A percentile compares a stretch with the other conserved stretches of the same genome.
Evolutionary conservation across 2,113 vertebrate genomes (phyloP).

Genomic region (Mus spicilegus): DNA sequence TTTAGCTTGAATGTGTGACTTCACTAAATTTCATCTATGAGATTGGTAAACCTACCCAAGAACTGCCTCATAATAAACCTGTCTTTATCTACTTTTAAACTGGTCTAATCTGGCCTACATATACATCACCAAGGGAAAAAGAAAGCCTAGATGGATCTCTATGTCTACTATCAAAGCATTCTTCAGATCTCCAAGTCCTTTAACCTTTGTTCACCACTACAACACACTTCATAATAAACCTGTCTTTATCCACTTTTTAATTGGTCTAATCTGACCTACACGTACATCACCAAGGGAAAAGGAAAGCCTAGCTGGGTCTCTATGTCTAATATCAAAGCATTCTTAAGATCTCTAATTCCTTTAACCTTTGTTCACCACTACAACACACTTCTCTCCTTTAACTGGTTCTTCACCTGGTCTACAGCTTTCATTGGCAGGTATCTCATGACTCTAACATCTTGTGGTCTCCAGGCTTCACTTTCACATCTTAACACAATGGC

Average conservation of each 20-base stretch:
- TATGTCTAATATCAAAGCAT: background rate
- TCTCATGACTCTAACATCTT: background rate
- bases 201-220: background rate
- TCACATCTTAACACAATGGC: background rate
- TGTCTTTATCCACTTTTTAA: too few species aligned
- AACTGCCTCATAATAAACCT: too few species aligned
- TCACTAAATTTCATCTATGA: too few species aligned
- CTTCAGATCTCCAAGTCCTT: background rate
- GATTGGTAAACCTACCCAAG: too few species aligned
- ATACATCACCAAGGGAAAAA: too few species aligned
- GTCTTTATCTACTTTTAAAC: too few species aligned
- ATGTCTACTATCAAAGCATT: background rate
- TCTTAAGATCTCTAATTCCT: background rate
- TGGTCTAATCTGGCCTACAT: too few species aligned
- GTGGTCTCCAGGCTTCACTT: background rate
- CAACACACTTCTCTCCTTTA: background rate
- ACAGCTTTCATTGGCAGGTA: background rate
- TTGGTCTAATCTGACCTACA: too few species aligned
- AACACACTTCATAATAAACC: background rate
- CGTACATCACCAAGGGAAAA: too few species aligned
- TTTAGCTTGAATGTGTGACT: too few species aligned
- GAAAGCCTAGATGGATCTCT: background rate
- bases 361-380: background rate
- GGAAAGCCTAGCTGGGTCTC: background rate
- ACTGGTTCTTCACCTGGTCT: background rate